These are phyloP conservation scores for Petrosia ficiformis DNA, from an alignment of 37 sponge, comb jelly and placozoan genomes.

Conservation along the genomic window DNA sequence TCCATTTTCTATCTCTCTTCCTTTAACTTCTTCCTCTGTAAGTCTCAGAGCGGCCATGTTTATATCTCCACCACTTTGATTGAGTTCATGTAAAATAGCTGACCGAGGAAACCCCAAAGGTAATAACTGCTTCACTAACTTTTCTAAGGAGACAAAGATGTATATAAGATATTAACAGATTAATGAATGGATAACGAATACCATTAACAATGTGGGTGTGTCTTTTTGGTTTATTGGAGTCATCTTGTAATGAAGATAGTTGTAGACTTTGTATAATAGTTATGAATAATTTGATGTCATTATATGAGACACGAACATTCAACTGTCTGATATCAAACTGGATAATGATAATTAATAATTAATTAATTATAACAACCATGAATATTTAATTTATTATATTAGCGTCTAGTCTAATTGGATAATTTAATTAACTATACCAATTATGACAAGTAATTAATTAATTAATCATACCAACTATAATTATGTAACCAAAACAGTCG, in stretches of 20 bases:
- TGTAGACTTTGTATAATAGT: slow-evolving; percentile 78
- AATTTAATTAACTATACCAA: too few relatives aligned
- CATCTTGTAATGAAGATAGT: neutral
- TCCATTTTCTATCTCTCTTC: neutral
- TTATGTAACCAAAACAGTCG: too few relatives aligned
- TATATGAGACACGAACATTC: slow-evolving; percentile 78
- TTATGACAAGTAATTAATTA: too few relatives aligned
- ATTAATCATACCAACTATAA: too few relatives aligned
- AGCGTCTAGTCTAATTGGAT: too few relatives aligned
- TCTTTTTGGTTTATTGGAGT: neutral
- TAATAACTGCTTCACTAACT: slow-evolving; percentile 45
- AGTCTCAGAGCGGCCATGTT: slow-evolving; percentile 28
- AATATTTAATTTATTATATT: too few relatives aligned
- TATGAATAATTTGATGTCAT: slow-evolving; percentile 85
- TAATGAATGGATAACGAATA: neutral
- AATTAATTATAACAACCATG: neutral
- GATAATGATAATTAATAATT: neutral
- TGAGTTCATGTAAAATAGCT: slow-evolving; percentile 51
- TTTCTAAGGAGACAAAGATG: slow-evolving; percentile 14
- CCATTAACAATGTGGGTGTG: neutral
- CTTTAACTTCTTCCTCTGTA: slow-evolving; percentile 2
- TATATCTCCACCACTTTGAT: slow-evolving; percentile 4
- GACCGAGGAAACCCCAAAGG: slow-evolving; percentile 59
- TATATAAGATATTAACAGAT: neutral
- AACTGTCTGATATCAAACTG: slow-evolving; percentile 56